Percentiles rank a stretch among this genome's conserved stretches.
phyloP scores from a whole-genome alignment of 2,888 invertebrate genomes.

The Ichneumoninae sp. region DNA sequence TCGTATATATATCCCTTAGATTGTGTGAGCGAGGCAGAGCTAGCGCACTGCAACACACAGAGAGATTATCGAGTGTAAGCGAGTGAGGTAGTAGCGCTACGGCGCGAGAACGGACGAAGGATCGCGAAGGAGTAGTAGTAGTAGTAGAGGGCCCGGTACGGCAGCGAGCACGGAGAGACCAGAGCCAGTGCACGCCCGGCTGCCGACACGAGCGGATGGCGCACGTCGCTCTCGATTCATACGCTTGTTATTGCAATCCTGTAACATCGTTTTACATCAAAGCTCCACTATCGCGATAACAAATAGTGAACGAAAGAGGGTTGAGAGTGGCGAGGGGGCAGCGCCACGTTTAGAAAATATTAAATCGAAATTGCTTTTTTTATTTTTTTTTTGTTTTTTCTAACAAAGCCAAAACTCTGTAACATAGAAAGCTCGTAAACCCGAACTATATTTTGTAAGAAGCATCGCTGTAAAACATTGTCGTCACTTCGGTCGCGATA shows the following conservation, averaged over 20 bases:
- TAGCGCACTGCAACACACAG: constrained; percentile 7
- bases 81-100: constrained; percentile 44
- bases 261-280: constrained; percentile 63
- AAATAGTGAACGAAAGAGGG: constrained; percentile 52
- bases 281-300: constrained; percentile 23
- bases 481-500: neutral
- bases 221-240: constrained; percentile 75
- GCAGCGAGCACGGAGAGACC: constrained; percentile 55
- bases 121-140: constrained; percentile 62
- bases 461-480: neutral
- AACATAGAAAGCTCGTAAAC: constrained; percentile 17
- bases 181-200: constrained; percentile 83
- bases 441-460: neutral
- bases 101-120: constrained; percentile 58
- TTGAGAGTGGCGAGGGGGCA: constrained; percentile 28
- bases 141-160: constrained; percentile 59
- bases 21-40: constrained; percentile 34
- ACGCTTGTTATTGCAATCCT: constrained; percentile 75
- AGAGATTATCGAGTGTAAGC: constrained; percentile 41
- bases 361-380: neutral
- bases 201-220: constrained; percentile 83
- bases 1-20: constrained; percentile 6
- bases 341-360: constrained; percentile 18
- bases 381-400: neutral
- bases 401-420: constrained; percentile 10